Evolutionary conservation across 2,888 invertebrate species (phyloP), one percentile per base, ranked within the genome.

Genomic region (Helleia helle): DNA sequence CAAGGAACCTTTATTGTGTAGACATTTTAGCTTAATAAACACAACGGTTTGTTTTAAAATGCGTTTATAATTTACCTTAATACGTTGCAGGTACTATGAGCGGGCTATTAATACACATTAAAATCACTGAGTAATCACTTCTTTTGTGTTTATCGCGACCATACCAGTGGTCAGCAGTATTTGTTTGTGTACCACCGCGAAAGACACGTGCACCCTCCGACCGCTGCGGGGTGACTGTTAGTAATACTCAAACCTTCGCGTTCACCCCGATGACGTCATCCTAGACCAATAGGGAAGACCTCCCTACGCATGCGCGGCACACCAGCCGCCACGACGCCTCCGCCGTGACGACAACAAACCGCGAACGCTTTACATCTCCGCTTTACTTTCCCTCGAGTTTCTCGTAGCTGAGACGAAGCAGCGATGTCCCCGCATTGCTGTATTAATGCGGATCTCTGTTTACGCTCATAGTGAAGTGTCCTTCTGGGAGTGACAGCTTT

Each of bases 221-320:
- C 63, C 47, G 67, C 71, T 71, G 65, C 58, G 73, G 83, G 80
- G 79, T 81, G 73, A 84, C 83, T 84, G 81, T 68, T 76, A 75
- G 77, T 77, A n/a, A n/a, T n/a, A 77, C 68, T 71, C 66, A 67
- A 70, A 75, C 59, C 71, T 61, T 64, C 70, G 71, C 71, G 71
- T 75, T 80, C 79, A 83, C 80, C 83, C 81, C 66, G 76, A 79
- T 84, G 83, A 84, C 83, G 83, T 84, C 83, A 84, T 68, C 71
- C 55, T 71, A 75, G 71, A 72, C 83, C 83, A 84, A 84, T 83
- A 59, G 79, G 79, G 75, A 71, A 69, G 64, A 63, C 64, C 65
- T 56, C 54, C 41, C 37, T 49, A 61, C 83, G 81, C 83, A 73
- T 75, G 83, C 83, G 83, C 64, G 71, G 47, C 57, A n/a, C 51